Evolutionary conservation across 2,888 invertebrate species (phyloP).

Genomic region (Pasiphila rectangulata): DNA sequence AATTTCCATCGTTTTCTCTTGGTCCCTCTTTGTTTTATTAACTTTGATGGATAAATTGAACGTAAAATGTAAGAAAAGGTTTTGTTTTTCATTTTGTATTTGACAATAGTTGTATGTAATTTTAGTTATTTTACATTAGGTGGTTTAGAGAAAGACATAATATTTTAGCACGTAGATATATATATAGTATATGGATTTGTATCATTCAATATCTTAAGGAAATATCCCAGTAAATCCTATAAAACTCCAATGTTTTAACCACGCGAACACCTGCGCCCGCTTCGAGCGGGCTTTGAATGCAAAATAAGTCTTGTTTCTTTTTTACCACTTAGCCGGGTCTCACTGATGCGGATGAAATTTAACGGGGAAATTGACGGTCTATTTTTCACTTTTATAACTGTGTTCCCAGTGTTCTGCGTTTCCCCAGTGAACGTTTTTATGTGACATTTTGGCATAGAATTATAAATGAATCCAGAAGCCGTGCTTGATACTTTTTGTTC

Average conservation of each 20-base stretch:
- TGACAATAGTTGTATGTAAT: no score
- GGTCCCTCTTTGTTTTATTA: conserved; percentile 12
- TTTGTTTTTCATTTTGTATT: no score
- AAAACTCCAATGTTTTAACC: conserved; percentile 79
- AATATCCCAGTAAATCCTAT: conserved; percentile 79
- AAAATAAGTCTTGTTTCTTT: conserved; percentile 79
- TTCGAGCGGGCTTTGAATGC: conserved; percentile 71
- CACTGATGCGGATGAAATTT: conserved; percentile 67
- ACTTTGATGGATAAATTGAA: conserved; percentile 14
- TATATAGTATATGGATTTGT: conserved; percentile 38
- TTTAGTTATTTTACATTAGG: no score
- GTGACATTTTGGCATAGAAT: conserved; percentile 33
- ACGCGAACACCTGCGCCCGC: conserved; percentile 70
- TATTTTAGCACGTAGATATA: no score
- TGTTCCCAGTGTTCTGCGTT: no score
- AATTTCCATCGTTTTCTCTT: conserved; percentile 33
- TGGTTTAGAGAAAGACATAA: no score
- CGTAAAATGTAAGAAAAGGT: neutral
- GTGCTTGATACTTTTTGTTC: no score
- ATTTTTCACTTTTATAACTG: conserved; percentile 47
- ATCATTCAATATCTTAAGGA: conserved; percentile 65
- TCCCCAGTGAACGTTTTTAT: conserved; percentile 33
- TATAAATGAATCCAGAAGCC: no score
- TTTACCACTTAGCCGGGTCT: conserved; percentile 73
- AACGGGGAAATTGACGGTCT: conserved; percentile 65